Evolutionary conservation across 2,888 invertebrate species (phyloP), one percentile per base, ranked within the genome.

Genomic region (Nemoura dubitans): DNA sequence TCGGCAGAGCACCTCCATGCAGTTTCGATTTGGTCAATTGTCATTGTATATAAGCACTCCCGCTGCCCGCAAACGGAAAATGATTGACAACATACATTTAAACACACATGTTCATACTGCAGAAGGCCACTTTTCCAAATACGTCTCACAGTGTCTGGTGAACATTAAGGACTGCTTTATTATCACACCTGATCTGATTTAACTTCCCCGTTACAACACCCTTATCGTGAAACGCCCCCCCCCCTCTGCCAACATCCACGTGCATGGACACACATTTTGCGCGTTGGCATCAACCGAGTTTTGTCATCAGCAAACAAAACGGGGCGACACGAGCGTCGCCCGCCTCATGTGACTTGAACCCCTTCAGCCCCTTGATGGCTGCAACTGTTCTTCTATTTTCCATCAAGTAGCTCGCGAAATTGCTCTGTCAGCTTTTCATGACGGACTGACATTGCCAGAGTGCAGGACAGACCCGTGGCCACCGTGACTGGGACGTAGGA

Each of bases 401-500:
- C 81, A 76, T 86, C 86, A 81, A 85, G 85, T 42, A 80, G 59
- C 87, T 86, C 83, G 86, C 86, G 87, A 87, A 87, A 87, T 87
- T 87, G 87, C 85, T 86, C 85, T 87, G 87, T 87, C 87, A 87
- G 87, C 29, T 77, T 86, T 83, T 30, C 86, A 84, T 87, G 87
- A 86, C 87, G 86, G 28, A 81, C 29, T 81, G 82, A 76, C 80
- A 86, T 43, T 78, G 85, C 77, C 87, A 78, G 76, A 77, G 86
- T 83, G 30, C 87, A 87, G 59, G 83, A 43, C 59, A 59, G 59
- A 59, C 6, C n/a, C 21, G 14, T 21, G 59, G 59, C 59, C 14
- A 21, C 59, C 59, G 14, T 1, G 59, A 14, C 16, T 21, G 10
- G 36, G 10, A 10, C 36, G 36, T 10, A 36, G 36, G 36, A 36